Evolutionary conservation across 1,140 invertebrate species (phyloP).

Genomic region (Sipha flava): DNA sequence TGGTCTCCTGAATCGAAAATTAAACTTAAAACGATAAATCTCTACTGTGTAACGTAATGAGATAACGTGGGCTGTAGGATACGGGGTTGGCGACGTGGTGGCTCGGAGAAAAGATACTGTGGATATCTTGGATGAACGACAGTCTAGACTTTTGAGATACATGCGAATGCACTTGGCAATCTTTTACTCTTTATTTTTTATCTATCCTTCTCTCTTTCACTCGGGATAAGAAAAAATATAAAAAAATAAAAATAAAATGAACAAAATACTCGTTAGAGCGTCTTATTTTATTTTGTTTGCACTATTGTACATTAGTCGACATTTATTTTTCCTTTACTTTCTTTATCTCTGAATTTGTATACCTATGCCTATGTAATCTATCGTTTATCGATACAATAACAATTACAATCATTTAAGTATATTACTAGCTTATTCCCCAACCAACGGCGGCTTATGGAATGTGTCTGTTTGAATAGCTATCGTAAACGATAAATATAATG

Average conservation of each 20-base stretch:
- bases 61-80: background rate
- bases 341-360: background rate
- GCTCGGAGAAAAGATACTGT: background rate
- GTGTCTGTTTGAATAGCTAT: too few relatives aligned
- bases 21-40: slow-evolving; percentile 32
- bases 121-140: slow-evolving; percentile 26
- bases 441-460: too few relatives aligned
- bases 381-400: background rate
- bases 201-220: background rate
- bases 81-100: background rate
- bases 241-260: background rate
- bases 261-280: background rate
- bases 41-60: slow-evolving; percentile 12
- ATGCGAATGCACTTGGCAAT: slow-evolving; percentile 20
- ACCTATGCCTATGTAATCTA: background rate
- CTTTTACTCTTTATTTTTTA: background rate
- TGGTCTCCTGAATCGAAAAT: slow-evolving; percentile 27
- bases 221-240: too few relatives aligned
- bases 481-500: too few relatives aligned
- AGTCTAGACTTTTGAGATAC: slow-evolving; percentile 29
- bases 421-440: too few relatives aligned
- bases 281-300: background rate
- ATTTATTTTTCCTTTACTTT: background rate
- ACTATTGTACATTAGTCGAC: background rate
- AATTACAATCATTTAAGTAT: too few relatives aligned